Percentiles rank a stretch among this genome's conserved stretches.
Evolutionary conservation across 2,113 vertebrate genomes (phyloP).

Genomic region (Coracopsis vasa): DNA sequence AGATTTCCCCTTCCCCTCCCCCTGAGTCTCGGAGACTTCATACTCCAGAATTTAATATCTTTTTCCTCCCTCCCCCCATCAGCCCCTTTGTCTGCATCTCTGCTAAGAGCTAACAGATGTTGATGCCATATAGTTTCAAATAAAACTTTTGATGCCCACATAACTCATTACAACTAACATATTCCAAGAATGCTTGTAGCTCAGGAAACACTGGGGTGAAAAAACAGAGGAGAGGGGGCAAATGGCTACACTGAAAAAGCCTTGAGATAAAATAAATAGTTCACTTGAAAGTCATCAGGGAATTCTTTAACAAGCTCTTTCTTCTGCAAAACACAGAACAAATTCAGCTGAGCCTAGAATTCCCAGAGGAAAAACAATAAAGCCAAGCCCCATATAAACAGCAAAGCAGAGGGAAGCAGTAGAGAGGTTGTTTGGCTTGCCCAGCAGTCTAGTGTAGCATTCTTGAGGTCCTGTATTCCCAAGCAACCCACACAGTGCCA

Average conservation of each 20-base stretch:
- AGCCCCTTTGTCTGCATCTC: constrained; percentile 70
- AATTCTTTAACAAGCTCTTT: constrained; percentile 59
- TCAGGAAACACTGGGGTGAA: constrained; percentile 59
- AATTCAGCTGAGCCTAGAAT: constrained; percentile 18
- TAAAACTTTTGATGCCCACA: constrained; percentile 71
- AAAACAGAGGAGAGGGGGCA: constrained; percentile 41
- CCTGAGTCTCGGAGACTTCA: constrained; percentile 57
- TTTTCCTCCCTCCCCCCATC: constrained; percentile 58
- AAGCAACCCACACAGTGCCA: too few species aligned
- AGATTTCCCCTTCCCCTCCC: constrained; percentile 69
- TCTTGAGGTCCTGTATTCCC: too few species aligned
- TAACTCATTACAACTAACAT: constrained; percentile 65
- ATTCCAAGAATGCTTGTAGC: constrained; percentile 70
- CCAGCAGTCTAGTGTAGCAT: too few species aligned
- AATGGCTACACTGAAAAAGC: constrained; percentile 37
- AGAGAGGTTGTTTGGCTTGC: too few species aligned
- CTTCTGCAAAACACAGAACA: constrained; percentile 32
- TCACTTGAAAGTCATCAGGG: constrained; percentile 59
- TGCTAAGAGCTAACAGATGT: constrained; percentile 82
- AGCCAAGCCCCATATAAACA: neutral
- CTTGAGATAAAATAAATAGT: constrained; percentile 61
- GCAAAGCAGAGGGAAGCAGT: neutral
- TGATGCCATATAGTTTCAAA: constrained; percentile 74
- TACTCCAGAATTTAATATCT: constrained; percentile 70
- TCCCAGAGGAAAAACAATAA: constrained; percentile 44